phyloP scores from a whole-genome alignment of 2,113 vertebrate species.

The Lagopus muta region DNA sequence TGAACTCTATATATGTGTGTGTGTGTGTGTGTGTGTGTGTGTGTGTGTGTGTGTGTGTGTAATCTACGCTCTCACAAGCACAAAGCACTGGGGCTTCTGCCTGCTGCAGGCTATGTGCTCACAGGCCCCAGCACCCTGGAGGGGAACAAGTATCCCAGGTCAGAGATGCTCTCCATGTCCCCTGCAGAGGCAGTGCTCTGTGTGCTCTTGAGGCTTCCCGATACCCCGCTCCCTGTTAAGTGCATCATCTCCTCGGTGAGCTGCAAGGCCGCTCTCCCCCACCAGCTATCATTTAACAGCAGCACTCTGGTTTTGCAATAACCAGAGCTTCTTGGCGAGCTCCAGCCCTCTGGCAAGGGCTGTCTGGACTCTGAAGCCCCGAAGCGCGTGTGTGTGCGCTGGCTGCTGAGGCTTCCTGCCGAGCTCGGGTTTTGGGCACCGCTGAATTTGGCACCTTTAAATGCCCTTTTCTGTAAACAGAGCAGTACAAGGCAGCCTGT shows the following conservation, averaged over 20 bases:
- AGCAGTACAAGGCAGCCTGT: neutral
- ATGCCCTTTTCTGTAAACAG: neutral
- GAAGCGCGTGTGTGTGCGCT: neutral
- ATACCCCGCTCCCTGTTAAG: neutral
- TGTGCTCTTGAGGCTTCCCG: neutral
- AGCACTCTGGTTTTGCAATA: neutral
- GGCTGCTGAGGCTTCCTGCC: neutral
- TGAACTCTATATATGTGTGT: no score
- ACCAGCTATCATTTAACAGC: neutral
- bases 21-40: no score
- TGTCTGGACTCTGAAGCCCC: neutral
- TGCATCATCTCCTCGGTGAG: neutral
- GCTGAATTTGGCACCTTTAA: neutral
- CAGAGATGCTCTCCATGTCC: neutral
- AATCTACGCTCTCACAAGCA: neutral
- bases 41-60: neutral
- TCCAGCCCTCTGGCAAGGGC: neutral
- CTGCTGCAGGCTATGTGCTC: neutral
- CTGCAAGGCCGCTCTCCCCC: accelerated
- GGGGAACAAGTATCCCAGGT: accelerated
- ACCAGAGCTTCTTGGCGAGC: neutral
- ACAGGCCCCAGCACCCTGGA: neutral
- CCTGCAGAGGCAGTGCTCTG: neutral
- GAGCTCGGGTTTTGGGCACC: neutral
- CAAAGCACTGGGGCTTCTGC: neutral